phyloP scores from a whole-genome alignment of 2,888 invertebrate species.

The Sinelater perroti region DNA sequence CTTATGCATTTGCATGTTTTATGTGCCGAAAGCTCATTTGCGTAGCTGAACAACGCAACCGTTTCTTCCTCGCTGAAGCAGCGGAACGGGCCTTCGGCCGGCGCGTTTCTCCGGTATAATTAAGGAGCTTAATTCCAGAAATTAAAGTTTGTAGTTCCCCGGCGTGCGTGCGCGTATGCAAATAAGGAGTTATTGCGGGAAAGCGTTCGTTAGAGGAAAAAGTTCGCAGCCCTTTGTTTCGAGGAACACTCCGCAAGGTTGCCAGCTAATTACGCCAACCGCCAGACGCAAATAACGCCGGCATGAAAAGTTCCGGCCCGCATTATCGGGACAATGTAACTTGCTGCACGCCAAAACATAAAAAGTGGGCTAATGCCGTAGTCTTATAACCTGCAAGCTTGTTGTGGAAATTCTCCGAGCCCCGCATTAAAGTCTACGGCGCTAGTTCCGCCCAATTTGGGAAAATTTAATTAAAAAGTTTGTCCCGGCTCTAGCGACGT shows the following conservation, averaged over 20 bases:
- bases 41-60: neutral
- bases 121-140: slow-evolving; percentile 9
- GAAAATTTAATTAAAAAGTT: slow-evolving; percentile 1
- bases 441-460: neutral
- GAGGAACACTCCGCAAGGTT: too few relatives aligned
- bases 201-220: neutral
- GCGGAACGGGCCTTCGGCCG: neutral
- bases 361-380: too few relatives aligned
- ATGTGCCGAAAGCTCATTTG: slow-evolving; percentile 18
- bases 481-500: neutral
- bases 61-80: neutral
- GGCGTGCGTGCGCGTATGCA: slow-evolving; percentile 10
- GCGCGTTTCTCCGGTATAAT: slow-evolving; percentile 11
- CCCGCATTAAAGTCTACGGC: too few relatives aligned
- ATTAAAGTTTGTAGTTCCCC: slow-evolving; percentile 1
- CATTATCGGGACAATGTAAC: too few relatives aligned
- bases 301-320: too few relatives aligned
- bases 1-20: slow-evolving; percentile 29
- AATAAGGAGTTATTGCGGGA: neutral
- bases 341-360: too few relatives aligned
- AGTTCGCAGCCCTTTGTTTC: neutral
- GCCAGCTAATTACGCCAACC: too few relatives aligned
- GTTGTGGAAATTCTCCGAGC: too few relatives aligned
- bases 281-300: too few relatives aligned
- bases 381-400: too few relatives aligned